Base-by-base conservation (phyloP, 2,113 vertebrate genomes). In the Chroicocephalus ridibundus region DNA sequence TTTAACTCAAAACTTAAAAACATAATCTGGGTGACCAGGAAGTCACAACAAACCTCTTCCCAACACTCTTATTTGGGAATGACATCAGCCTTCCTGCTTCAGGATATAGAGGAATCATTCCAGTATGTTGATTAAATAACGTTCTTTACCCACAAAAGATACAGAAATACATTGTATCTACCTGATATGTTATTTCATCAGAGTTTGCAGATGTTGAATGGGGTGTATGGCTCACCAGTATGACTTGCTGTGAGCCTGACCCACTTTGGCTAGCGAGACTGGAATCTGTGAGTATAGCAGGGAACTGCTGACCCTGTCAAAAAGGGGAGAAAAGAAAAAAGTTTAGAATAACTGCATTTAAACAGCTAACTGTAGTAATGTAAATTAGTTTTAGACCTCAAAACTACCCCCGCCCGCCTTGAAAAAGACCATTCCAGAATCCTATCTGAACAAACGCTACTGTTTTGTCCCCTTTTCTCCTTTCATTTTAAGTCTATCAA, bases 181-280 rank as follows among this genome's bases (percentile, higher is more conserved):
- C 98, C 98, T 98, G 98, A 92, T 98, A 98, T 0, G 98, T 78
- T 77, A 98, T 90, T 57, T 98, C 98, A 46, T 98, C 98, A 15
- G 98, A 97, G 32, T 88, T 82, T 8, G 96, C 46, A 15, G 98
- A 76, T 20, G 97, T 66, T 15, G 98, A 82, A 54, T 99, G 98
- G 8, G 98, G 85, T 16, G 98, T 95, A 81, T 99, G 99, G 97
- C 99, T 99, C 97, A 99, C 99, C 46, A 99, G 97, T 91, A 99
- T 99, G 82, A 99, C 99, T 88, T 99, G 99, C n/a, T 99, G 99
- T 2, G 97, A 98, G 80, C 91, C 97, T 68, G 97, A 86, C 42
- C 95, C 98, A 22, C 98, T 94, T 69, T 98, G 99, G 77, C 98
- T 99, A 5, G 98, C 57, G 11, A 99, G 98, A 74, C 98, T 96